Base-by-base conservation (phyloP, 2,113 vertebrate species). In the human (Homo sapiens) region DNA sequence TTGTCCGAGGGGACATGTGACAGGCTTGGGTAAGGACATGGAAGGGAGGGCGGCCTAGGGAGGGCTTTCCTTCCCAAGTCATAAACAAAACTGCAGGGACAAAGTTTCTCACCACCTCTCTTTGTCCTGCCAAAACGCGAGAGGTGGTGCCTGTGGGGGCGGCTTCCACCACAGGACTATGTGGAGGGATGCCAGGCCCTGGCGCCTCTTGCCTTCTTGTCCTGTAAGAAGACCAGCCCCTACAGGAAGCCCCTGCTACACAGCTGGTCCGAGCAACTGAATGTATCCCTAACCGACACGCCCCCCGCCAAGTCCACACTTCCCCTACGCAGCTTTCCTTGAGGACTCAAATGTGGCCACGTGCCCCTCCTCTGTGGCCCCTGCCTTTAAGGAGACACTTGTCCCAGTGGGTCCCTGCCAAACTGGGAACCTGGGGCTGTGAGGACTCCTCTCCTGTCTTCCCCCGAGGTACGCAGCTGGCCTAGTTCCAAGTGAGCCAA, bases 231-330 rank as follows among this genome's bases (percentile, higher is more conserved):
- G 5, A 35, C 5, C 17, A 23, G 52, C 18, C n/a, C 57, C 32
- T 4, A 1, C 0, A 8, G 0, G 30, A 11, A 75, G 30, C 75
- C 30, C 66, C 13, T n/a, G 25, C 10, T 12, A 52, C 1, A 30
- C 6, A 48, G 8, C 6, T n/a, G 75, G 32, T 35, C 11, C 1
- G 6, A 45, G 23, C 75, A 30, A 45, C 16, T 10, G 59, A 13
- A 5, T 8, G 6, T 20, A n/a, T 22, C 89, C 45, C 8, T 68
- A 2, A 11, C 5, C 1, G 25, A 40, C 17, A 40, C 1, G 5
- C 10, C 22, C 7, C 8, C 2, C 5, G 13, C 64, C 30, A 55
- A 43, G 48, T 55, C 25, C 61, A 55, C 50, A 45, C 32, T 64
- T 38, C 57, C 22, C 14, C 20, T 64, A 32, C 2, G 32, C 30